A percentile compares a stretch with the other conserved stretches of the same genome.
Evolutionary conservation across 2,113 vertebrate species (phyloP).

Genomic region (Oreamnos americanus): DNA sequence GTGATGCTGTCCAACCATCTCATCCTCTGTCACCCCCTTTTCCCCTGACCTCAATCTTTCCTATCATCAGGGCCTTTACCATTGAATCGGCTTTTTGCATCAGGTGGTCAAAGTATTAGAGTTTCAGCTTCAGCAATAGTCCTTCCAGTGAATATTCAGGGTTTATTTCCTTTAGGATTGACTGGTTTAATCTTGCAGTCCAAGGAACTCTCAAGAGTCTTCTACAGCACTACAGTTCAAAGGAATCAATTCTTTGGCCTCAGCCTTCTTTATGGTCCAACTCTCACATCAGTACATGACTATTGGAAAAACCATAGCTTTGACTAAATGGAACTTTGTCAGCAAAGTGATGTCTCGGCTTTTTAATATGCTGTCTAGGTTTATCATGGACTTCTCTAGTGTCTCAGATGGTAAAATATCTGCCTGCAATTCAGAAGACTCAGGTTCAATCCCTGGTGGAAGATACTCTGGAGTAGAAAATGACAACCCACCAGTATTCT

Average conservation of each 20-base stretch:
- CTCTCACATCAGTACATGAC: background rate
- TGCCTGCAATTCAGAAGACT: background rate
- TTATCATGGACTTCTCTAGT: background rate
- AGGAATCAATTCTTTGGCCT: background rate
- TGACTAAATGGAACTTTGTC: background rate
- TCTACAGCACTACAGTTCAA: background rate
- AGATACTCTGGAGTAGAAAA: background rate
- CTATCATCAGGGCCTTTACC: background rate
- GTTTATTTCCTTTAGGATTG: background rate
- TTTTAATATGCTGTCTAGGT: background rate
- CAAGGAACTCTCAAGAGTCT: background rate
- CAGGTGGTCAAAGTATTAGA: background rate
- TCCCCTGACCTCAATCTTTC: background rate
- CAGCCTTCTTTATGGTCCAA: background rate
- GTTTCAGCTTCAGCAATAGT: background rate
- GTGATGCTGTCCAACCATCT: background rate
- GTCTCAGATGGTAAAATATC: background rate
- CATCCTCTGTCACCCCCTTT: background rate
- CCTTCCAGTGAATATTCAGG: background rate
- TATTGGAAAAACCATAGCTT: background rate
- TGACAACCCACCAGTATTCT: background rate
- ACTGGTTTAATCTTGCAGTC: background rate
- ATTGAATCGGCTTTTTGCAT: background rate
- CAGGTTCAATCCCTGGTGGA: background rate
- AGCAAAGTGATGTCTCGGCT: background rate